Conservation (phyloP, 2,113 vertebrate genomes). For the Tragelaphus buxtoni region DNA sequence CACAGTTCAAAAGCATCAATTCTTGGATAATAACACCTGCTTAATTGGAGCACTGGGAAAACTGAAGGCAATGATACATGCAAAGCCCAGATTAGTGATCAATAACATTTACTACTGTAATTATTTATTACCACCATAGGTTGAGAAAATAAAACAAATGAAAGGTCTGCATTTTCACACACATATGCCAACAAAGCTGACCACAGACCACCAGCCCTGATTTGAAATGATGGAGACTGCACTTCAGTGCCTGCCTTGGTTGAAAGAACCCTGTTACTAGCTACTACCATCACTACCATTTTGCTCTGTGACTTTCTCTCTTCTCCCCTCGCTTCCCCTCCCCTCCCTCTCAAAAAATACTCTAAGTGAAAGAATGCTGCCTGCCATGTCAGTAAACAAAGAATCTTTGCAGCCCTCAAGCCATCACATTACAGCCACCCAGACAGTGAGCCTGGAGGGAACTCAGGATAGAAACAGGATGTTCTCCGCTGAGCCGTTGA, state of each 20-base stretch:
- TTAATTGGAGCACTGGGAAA: neutral
- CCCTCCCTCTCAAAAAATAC: neutral
- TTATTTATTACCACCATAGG: neutral
- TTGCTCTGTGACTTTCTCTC: neutral
- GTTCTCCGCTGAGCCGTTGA: accelerated
- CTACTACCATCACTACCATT: neutral
- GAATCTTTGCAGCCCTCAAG: neutral
- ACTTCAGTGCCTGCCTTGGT: accelerated
- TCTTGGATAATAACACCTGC: neutral
- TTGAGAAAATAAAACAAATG: neutral
- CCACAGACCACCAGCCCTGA: neutral
- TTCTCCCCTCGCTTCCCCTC: neutral
- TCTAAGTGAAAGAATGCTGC: neutral
- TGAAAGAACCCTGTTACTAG: neutral
- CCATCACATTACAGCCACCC: neutral
- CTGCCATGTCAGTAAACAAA: neutral
- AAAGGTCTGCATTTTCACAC: neutral
- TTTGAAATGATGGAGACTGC: neutral
- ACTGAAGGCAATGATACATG: neutral
- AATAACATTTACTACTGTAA: neutral
- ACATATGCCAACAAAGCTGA: neutral
- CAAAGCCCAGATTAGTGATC: neutral
- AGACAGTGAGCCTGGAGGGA: neutral
- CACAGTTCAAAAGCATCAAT: too few relatives aligned
- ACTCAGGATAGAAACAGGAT: neutral